Conservation (phyloP, 2,888 invertebrate species). For the Clusia tigrina region DNA sequence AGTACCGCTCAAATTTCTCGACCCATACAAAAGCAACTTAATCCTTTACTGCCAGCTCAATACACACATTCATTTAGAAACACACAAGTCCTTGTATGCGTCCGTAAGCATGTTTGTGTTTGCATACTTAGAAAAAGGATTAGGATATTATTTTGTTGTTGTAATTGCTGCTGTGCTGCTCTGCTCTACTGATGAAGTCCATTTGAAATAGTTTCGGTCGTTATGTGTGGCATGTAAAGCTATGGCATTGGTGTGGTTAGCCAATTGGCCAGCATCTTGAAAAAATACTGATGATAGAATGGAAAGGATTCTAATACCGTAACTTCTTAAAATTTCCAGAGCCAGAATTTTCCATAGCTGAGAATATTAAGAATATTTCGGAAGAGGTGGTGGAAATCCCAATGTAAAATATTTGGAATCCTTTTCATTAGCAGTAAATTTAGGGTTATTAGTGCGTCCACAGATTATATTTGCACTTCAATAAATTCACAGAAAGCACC, state of each 20-base stretch:
- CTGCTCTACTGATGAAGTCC: too few relatives aligned
- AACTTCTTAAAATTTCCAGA: slow-evolving; percentile 26
- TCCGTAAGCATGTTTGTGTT: slow-evolving; percentile 16
- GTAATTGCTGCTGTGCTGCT: slow-evolving; percentile 18
- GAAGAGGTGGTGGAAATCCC: too few relatives aligned
- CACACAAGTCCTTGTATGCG: slow-evolving; percentile 24
- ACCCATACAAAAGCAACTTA: background rate
- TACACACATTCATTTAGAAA: background rate
- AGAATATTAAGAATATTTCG: too few relatives aligned
- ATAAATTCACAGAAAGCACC: too few relatives aligned
- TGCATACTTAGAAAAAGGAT: slow-evolving; percentile 38
- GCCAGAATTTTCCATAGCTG: slow-evolving; percentile 24
- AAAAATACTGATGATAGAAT: slow-evolving; percentile 18
- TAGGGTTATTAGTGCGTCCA: too few relatives aligned
- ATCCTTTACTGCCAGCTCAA: background rate
- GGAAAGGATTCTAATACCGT: slow-evolving; percentile 9
- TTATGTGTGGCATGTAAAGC: slow-evolving; percentile 10
- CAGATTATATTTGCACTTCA: too few relatives aligned
- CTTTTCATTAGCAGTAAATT: too few relatives aligned
- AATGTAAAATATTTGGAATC: too few relatives aligned
- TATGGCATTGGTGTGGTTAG: slow-evolving; percentile 42
- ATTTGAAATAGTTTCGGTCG: too few relatives aligned
- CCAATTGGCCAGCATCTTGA: slow-evolving; percentile 56
- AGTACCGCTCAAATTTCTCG: background rate
- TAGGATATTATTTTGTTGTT: slow-evolving; percentile 52